Evolutionary conservation across 2,888 invertebrate genomes (phyloP), one percentile per base, ranked within the genome.

Genomic region (Pammene fasciana): DNA sequence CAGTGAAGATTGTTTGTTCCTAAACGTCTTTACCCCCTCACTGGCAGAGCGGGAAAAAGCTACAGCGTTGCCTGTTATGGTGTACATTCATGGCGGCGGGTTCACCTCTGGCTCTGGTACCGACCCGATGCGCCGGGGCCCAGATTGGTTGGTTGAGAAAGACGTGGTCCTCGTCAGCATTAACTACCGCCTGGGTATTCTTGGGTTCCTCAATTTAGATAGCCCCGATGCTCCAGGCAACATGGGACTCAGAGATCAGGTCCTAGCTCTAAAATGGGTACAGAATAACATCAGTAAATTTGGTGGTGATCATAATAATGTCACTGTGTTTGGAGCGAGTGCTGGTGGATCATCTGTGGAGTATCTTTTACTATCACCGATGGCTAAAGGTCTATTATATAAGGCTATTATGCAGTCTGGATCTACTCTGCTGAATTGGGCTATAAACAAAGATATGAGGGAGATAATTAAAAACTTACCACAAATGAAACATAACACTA

Each of bases 21-120:
- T 96, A 26, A 96, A 96, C 80, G 94, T 96, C 0, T 96, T 94
- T 78, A 94, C 94, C 16, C 94, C 95, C 0, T 88, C 81, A 71
- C 76, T 94, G 72, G 85, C 86, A 0, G 61, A n/a, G 11, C 26
- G 43, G 16, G 50, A 77, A 26, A 74, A 72, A 10, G 55, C 71
- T 8, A 38, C 72, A 11, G 73, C 74, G 5, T 72, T 86, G 8
- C 90, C 93, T 1, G 92, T 93, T 0, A 93, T 48, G 92, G 86
- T 93, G 1, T 92, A 84, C 71, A 75, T 90, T 9, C 93, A 93
- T 71, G 93, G 93, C 18, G 93, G 93, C 5, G 93, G 93, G 0
- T 93, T 93, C 73, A 48, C 90, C 9, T 86, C 84, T 71, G 93
- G 93, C 4, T 78, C 82, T 68, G 92, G 92, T 8, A 92, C 92